Evolutionary conservation across 2,888 invertebrate genomes (phyloP), one percentile per base, ranked within the genome.

Genomic region (Ophonus ardosiacus): DNA sequence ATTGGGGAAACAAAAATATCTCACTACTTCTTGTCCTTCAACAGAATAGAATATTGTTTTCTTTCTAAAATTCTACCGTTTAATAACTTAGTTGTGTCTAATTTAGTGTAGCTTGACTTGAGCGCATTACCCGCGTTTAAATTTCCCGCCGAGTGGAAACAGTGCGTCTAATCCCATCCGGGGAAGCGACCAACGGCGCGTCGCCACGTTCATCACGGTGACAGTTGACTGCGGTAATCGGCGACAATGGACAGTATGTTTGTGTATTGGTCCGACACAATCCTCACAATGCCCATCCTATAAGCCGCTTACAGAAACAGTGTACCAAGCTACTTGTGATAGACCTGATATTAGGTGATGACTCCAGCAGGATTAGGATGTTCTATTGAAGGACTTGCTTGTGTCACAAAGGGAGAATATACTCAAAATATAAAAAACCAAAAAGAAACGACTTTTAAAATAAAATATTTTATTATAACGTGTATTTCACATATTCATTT

Each of bases 201-300:
- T 17, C 43, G 43, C 40, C 18, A 18, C 38, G 80, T 61, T 61
- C 80, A 80, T 80, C 61, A 80, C 38, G 74, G 6, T 74, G 84
- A 84, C 84, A 78, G 78, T 78, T 84, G 84, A 63, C 84, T 61
- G 78, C 74, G 84, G 78, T 84, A 84, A 84, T 84, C 84, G 63
- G 76, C 57, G 84, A 84, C 84, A 84, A 84, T 84, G 78, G 84
- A 78, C 84, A 84, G 78, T 74, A 63, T 84, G 84, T 78, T 74
- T 74, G 84, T 63, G 80, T 80, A 80, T 61, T 80, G 80, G 80
- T 24, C 63, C 78, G 83, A 84, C 76, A 43, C 84, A 84, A 65
- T 51, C 76, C 84, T 63, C 76, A 84, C 84, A 84, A 78, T 84
- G 21, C 10, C 17, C 31, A 10, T 38, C 31, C 68, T 31, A 18